Base-by-base conservation (phyloP, 2,797 vertebrate species). In the Paguma larvata region DNA sequence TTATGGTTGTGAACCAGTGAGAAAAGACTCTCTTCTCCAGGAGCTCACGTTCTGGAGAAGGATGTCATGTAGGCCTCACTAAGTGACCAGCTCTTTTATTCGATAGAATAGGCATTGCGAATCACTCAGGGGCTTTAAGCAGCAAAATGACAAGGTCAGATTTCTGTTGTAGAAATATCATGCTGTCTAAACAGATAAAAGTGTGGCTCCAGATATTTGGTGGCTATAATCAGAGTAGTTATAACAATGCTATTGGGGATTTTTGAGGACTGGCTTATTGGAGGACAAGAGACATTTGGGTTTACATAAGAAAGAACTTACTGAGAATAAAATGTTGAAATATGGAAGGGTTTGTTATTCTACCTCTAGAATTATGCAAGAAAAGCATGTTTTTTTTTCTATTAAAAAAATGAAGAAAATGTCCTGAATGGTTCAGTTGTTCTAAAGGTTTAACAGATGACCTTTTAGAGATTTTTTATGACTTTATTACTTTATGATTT, bases 401-500 rank as follows among this genome's bases (percentile, higher is more conserved):
- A 34, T 56, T 72, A 84, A 87, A 68, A 95, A 83, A 79, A 72
- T 56, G 30, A 77, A 41, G 32, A 72, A 91, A 91, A 87, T 94
- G 27, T 92, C n/a, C 95, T 90, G 62, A 97, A 94, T 92, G 73
- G 51, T 72, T 89, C 87, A 92, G 51, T 90, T 97, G 63, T 96
- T 96, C 48, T 92, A 91, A 96, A 90, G 79, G 67, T 88, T 95
- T 93, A 94, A 65, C 34, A 83, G 62, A 77, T 94, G 73, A 97
- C 51, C 77, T 96, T 97, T 94, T 53, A 41, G 78, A 83, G 9
- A 83, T 93, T 89, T 46, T 90, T 46, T 90, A 92, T 70, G 21
- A 34, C 25, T 97, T 97, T 92, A 90, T 88, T 85, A 59, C 83
- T 95, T 93, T 83, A 91, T 89, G 90, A 96, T 95, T 97, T 97